Conservation (phyloP, 2,797 vertebrate genomes). For the Chelon auratus region DNA sequence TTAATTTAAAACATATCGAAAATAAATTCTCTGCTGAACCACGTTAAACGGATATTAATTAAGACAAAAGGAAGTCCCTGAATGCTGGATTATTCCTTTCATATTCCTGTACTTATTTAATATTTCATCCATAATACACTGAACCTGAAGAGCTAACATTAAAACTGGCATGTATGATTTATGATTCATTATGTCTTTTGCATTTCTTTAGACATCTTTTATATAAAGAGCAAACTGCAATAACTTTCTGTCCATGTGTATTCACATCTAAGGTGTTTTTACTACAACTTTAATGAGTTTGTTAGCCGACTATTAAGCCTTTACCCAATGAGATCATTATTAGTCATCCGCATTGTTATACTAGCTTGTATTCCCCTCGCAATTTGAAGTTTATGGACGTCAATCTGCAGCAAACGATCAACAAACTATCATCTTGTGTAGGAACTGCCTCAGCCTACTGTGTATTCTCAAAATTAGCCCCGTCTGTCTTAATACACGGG, state of each 20-base stretch:
- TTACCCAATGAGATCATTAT: conserved; percentile 15
- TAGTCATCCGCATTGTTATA: not conserved
- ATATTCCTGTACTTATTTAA: conserved; percentile 10
- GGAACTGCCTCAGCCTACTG: not conserved
- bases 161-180: not conserved
- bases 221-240: not conserved
- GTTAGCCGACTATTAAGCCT: conserved; percentile 3
- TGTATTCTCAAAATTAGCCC: conserved; percentile 4
- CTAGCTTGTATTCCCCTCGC: conserved; percentile 5
- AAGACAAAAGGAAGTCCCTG: not conserved
- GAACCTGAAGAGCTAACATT: not conserved
- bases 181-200: not conserved
- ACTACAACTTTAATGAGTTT: not conserved
- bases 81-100: conserved; percentile 20
- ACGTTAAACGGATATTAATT: conserved; percentile 4
- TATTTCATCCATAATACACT: not conserved
- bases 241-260: not conserved
- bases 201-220: not conserved
- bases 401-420: conserved; percentile 4
- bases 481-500: conserved; percentile 35
- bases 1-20: conserved; percentile 18
- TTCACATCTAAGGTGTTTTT: not conserved
- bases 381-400: conserved; percentile 4
- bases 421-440: conserved; percentile 14
- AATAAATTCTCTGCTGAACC: conserved; percentile 18